phyloP scores from a whole-genome alignment of 2,888 invertebrate genomes.

The Erynnis tages region DNA sequence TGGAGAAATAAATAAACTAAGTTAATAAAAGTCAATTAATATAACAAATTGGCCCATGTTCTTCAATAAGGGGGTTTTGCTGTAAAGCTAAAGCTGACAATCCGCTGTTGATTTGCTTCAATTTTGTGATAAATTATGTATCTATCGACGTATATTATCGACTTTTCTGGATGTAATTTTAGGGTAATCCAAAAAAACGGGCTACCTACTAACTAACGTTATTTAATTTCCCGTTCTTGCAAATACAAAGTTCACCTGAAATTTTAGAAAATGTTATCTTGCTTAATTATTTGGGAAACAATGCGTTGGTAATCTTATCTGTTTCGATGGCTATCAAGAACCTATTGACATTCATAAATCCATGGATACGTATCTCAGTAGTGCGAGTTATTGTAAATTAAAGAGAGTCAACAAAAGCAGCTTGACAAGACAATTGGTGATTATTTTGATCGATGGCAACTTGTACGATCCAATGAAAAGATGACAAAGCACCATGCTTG shows the following conservation, averaged over 20 bases:
- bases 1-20: no score
- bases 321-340: neutral
- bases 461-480: constrained; percentile 29
- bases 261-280: no score
- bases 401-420: constrained; percentile 30
- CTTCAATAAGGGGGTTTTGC: no score
- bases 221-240: no score
- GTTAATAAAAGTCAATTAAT: no score
- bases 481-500: neutral
- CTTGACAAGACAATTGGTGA: constrained; percentile 61
- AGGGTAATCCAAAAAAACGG: neutral
- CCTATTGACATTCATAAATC: constrained; percentile 24
- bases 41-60: no score
- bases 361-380: constrained; percentile 31
- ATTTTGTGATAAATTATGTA: no score
- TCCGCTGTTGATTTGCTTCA: no score
- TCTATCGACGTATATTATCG: no score
- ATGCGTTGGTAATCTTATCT: neutral
- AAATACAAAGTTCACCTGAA: neutral
- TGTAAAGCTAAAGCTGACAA: no score
- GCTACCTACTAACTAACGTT: neutral
- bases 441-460: constrained; percentile 64
- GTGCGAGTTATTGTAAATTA: constrained; percentile 5
- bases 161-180: no score
- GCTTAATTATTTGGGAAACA: neutral